These are phyloP conservation scores for Catharus ustulatus DNA, from an alignment of 2,797 vertebrate genomes.

Conservation along the genomic window DNA sequence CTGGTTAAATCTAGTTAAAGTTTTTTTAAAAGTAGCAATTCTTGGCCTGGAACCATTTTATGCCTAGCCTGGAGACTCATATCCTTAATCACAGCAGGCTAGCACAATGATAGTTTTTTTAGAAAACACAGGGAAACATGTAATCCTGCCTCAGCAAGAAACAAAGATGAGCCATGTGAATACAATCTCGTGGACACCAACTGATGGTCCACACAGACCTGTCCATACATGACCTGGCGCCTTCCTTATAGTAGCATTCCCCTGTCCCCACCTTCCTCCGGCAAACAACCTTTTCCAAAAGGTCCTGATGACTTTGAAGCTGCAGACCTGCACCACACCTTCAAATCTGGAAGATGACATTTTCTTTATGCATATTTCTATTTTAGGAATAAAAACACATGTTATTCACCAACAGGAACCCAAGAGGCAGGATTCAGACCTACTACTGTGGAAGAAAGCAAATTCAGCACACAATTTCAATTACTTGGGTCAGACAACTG, in stretches of 20 bases:
- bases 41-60: background rate
- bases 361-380: background rate
- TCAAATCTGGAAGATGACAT: rapidly evolving
- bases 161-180: background rate
- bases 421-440: background rate
- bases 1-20: background rate
- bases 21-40: background rate
- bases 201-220: background rate
- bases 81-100: background rate
- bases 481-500: background rate
- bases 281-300: background rate
- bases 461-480: constrained; percentile 27
- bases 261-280: background rate
- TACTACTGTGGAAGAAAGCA: background rate
- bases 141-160: background rate
- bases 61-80: background rate
- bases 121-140: rapidly evolving
- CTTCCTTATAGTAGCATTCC: background rate
- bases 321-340: background rate
- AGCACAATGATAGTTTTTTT: background rate
- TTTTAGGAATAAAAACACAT: background rate
- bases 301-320: background rate
- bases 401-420: background rate
- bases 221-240: background rate
- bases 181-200: background rate